phyloP scores from a whole-genome alignment of 37 sponge, comb jelly and placozoan species.

The Cliona cf. orientalis region DNA sequence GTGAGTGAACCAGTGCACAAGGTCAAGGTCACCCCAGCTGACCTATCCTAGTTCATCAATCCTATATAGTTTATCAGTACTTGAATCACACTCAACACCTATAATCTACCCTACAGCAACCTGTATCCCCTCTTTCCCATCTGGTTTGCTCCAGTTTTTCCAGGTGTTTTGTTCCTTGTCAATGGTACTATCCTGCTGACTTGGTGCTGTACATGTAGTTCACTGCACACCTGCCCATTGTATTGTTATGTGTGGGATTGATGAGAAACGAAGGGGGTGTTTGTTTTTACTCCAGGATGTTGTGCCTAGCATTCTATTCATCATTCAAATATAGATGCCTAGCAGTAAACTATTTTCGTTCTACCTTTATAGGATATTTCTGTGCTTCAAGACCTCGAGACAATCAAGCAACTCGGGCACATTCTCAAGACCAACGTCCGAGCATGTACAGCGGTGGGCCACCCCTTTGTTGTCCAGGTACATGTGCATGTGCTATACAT shows the following conservation, averaged over 20 bases:
- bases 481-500: neutral
- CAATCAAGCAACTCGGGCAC: slow-evolving; percentile 91
- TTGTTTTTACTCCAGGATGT: neutral
- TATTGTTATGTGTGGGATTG: neutral
- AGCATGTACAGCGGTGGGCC: slow-evolving; percentile 93
- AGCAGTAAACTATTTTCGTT: neutral
- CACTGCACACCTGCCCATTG: slow-evolving; percentile 1
- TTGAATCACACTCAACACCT: no score
- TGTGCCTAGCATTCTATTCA: no score
- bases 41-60: no score
- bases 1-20: slow-evolving; percentile 59
- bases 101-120: no score
- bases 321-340: neutral
- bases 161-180: no score
- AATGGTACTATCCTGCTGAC: no score
- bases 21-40: no score
- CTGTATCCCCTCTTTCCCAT: no score
- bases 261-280: neutral
- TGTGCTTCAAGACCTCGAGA: slow-evolving; percentile 88
- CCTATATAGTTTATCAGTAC: no score
- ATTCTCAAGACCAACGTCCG: slow-evolving; percentile 97
- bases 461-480: slow-evolving; percentile 95
- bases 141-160: no score
- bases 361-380: slow-evolving; percentile 59
- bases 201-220: neutral